These are phyloP conservation scores for Rhynchopsitta pachyrhyncha DNA, from an alignment of 2,113 vertebrate genomes.

Conservation along the genomic window DNA sequence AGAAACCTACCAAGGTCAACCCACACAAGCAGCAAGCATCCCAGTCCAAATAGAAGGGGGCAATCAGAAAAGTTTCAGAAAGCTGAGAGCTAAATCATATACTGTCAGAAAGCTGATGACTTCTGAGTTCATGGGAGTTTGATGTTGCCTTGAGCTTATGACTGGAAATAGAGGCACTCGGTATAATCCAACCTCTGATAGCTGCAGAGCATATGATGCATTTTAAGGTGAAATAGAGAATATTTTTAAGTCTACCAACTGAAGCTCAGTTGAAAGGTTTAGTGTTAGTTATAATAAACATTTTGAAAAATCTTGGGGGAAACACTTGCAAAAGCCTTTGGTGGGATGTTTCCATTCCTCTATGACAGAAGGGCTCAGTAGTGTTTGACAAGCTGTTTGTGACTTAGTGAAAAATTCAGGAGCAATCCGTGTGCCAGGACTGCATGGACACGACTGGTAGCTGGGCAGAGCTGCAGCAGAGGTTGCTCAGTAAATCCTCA, in stretches of 20 bases:
- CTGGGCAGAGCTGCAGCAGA: background rate
- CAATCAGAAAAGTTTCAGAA: background rate
- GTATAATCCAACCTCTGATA: background rate
- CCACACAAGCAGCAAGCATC: background rate
- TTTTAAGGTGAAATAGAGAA: background rate
- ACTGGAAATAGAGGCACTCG: background rate
- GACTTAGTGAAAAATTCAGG: background rate
- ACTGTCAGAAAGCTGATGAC: background rate
- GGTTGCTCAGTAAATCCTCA: background rate
- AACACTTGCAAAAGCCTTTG: background rate
- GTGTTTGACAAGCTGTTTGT: background rate
- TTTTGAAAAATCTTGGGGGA: background rate
- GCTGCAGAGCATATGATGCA: background rate
- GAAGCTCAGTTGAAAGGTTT: background rate
- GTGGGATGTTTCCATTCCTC: background rate
- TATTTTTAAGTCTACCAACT: background rate
- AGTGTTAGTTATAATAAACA: background rate
- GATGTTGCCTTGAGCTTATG: background rate
- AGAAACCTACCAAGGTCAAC: background rate
- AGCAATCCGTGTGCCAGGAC: background rate
- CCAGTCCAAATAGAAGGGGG: background rate
- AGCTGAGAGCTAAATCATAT: background rate
- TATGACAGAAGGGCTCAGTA: background rate
- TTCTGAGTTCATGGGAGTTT: background rate
- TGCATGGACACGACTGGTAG: background rate